Conservation (phyloP, 2,113 vertebrate species). For the Mesitornis unicolor region DNA sequence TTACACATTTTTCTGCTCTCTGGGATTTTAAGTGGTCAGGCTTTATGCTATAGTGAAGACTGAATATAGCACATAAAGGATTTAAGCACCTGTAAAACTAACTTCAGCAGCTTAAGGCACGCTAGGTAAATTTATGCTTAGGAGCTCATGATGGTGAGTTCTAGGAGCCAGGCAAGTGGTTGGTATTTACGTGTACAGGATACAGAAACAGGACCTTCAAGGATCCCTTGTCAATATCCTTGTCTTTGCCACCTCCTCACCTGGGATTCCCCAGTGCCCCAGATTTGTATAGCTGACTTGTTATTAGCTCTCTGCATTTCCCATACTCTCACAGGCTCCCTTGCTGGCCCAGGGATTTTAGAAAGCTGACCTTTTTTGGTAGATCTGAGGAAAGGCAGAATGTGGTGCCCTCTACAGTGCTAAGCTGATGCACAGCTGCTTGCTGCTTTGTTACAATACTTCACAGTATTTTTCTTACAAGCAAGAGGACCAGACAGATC, state of each 20-base stretch:
- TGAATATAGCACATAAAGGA: background rate
- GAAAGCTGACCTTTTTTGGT: background rate
- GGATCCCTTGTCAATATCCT: background rate
- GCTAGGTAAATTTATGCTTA: background rate
- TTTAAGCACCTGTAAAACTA: background rate
- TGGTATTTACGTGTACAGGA: background rate
- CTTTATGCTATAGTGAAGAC: background rate
- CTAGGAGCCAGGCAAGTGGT: background rate
- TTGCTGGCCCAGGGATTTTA: background rate
- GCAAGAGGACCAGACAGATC: background rate
- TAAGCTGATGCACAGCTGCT: background rate
- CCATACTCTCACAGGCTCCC: background rate
- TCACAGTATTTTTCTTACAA: background rate
- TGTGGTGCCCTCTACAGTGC: background rate
- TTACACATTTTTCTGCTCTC: background rate
- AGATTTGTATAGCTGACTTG: background rate
- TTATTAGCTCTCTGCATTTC: background rate
- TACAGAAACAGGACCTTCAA: background rate
- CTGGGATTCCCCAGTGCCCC: background rate
- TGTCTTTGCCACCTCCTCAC: background rate
- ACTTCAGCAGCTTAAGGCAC: background rate
- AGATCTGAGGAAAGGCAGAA: background rate
- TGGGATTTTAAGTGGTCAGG: background rate
- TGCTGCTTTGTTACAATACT: background rate
- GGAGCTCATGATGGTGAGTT: background rate